These are phyloP conservation scores for Drosophila dunni DNA, from an alignment of 1,140 invertebrate species.

Conservation along the genomic window DNA sequence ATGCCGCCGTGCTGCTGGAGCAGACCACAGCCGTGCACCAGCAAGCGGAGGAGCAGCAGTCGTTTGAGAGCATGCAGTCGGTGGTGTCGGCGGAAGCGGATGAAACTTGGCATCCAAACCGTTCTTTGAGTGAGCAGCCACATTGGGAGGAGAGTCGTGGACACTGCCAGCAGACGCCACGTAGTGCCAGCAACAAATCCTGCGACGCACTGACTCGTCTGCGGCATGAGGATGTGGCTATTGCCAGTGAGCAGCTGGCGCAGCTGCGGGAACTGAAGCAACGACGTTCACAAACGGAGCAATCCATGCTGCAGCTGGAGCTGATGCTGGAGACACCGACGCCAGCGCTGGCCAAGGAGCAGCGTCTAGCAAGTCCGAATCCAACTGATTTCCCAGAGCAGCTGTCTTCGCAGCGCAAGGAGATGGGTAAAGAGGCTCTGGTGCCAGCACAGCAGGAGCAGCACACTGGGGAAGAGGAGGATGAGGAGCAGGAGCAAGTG, in stretches of 20 bases:
- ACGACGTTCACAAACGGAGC: background rate
- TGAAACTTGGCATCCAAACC: background rate
- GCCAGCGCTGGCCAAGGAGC: background rate
- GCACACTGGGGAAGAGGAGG: background rate
- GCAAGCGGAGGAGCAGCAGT: background rate
- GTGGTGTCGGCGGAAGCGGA: background rate
- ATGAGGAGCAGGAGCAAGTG: conserved; percentile 1
- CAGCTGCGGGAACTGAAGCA: conserved; percentile 40
- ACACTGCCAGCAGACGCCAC: no score
- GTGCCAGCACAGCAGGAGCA: background rate
- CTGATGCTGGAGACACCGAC: background rate
- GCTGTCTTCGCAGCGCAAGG: background rate
- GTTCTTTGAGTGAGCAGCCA: conserved; percentile 1
- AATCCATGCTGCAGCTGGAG: background rate
- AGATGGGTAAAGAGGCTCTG: background rate
- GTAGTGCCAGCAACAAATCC: background rate
- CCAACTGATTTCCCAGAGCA: background rate
- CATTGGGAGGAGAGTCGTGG: no score
- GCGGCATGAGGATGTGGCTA: conserved; percentile 42
- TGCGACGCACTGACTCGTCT: conserved; percentile 3
- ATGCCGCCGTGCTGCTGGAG: background rate
- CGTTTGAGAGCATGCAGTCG: background rate
- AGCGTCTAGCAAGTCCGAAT: background rate
- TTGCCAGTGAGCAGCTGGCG: conserved; percentile 51
- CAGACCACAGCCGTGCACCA: background rate